phyloP scores from a whole-genome alignment of 2,113 vertebrate genomes.

The Alligator sinensis region DNA sequence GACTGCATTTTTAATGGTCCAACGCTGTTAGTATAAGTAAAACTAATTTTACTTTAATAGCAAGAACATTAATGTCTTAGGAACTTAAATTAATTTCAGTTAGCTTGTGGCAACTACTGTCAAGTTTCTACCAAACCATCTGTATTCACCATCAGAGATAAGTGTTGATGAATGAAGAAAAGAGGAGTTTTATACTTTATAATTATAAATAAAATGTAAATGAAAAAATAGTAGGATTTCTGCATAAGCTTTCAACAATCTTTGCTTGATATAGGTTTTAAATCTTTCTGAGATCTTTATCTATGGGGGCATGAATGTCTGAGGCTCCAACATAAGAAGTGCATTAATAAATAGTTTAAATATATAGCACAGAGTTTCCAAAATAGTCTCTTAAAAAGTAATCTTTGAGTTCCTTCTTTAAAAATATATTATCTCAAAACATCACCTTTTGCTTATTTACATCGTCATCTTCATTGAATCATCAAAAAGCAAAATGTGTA shows the following conservation, averaged over 20 bases:
- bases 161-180: neutral
- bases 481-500: constrained; percentile 29
- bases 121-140: neutral
- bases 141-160: neutral
- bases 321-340: neutral
- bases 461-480: constrained; percentile 16
- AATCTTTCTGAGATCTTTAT: neutral
- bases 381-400: neutral
- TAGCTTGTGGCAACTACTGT: neutral
- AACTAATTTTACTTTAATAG: neutral
- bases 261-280: neutral
- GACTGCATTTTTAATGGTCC: neutral
- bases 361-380: neutral
- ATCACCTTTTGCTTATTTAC: constrained; percentile 26
- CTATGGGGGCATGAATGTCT: neutral
- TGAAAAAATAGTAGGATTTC: neutral
- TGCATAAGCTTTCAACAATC: neutral
- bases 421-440: constrained; percentile 21
- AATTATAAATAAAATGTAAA: neutral
- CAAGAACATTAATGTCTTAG: no score
- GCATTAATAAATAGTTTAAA: neutral
- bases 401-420: neutral
- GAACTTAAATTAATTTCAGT: neutral
- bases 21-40: neutral
- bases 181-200: neutral